Evolutionary conservation across 2,113 vertebrate genomes (phyloP).

Genomic region (Oncorhynchus keta): DNA sequence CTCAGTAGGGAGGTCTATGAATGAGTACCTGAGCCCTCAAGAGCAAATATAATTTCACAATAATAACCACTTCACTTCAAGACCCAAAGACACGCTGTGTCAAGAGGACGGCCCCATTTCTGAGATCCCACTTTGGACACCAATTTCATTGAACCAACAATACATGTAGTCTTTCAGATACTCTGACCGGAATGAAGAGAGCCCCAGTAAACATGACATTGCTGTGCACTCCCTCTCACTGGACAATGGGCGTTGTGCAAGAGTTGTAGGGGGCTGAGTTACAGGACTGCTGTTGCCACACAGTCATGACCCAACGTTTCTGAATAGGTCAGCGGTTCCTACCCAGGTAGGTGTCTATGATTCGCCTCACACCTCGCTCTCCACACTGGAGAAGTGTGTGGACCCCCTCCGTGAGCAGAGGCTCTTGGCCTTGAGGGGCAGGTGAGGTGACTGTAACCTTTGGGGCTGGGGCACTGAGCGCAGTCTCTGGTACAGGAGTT

Average conservation of each 20-base stretch:
- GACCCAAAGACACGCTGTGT: conserved; percentile 54
- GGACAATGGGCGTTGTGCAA: conserved; percentile 39
- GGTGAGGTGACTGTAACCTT: conserved; percentile 76
- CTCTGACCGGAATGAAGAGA: conserved; percentile 41
- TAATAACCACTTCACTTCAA: conserved; percentile 47
- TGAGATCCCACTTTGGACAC: conserved; percentile 23
- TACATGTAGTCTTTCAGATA: conserved; percentile 55
- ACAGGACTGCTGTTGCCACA: conserved; percentile 10
- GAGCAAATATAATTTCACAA: conserved; percentile 59
- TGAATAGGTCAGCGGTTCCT: neutral
- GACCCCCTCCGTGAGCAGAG: conserved; percentile 86
- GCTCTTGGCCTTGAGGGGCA: conserved; percentile 80
- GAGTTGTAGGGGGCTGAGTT: conserved; percentile 8
- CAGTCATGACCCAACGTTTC: neutral
- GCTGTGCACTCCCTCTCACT: conserved; percentile 20
- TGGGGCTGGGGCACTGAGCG: conserved; percentile 74
- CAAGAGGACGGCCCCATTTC: conserved; percentile 32
- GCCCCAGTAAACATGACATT: conserved; percentile 21
- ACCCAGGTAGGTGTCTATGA: conserved; percentile 39
- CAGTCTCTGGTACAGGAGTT: conserved; percentile 79
- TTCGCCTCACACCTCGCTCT: conserved; percentile 86
- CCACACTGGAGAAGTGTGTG: conserved; percentile 90
- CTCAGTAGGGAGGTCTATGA: conserved; percentile 61
- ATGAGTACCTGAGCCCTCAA: conserved; percentile 74
- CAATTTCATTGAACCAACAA: conserved; percentile 11